phyloP scores from a whole-genome alignment of 2,113 vertebrate species.

The Melanerpes aurifrons region DNA sequence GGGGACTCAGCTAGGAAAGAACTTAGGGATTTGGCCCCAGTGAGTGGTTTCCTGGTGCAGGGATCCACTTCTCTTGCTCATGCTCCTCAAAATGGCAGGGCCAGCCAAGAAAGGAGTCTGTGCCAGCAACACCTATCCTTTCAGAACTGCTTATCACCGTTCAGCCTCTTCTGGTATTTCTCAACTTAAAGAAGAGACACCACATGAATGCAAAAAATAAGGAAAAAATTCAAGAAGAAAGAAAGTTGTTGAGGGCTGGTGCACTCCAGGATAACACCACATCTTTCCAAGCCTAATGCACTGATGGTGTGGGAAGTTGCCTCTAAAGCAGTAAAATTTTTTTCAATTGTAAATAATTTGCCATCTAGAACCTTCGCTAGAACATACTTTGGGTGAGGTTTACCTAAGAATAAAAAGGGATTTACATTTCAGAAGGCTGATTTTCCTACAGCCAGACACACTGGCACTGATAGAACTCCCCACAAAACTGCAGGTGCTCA shows the following conservation, averaged over 20 bases:
- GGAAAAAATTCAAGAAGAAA: not conserved
- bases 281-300: not conserved
- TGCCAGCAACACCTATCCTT: constrained; percentile 13
- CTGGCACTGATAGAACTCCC: not conserved
- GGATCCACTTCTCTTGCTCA: not conserved
- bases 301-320: not conserved
- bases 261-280: not conserved
- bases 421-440: not conserved
- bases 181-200: not conserved
- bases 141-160: not conserved
- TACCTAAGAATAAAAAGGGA: not conserved
- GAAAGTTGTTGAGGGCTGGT: not conserved
- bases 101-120: not conserved
- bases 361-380: not conserved
- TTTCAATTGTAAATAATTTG: not conserved
- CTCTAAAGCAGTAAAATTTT: not conserved
- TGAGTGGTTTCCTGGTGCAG: not conserved
- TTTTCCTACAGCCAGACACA: not conserved
- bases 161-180: constrained; percentile 11
- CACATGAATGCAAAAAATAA: not conserved
- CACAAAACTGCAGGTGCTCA: not conserved
- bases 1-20: not conserved
- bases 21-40: not conserved
- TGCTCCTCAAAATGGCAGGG: not conserved
- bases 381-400: not conserved